Evolutionary conservation across 1,140 invertebrate genomes (phyloP).

Genomic region (Cotesia glomerata): DNA sequence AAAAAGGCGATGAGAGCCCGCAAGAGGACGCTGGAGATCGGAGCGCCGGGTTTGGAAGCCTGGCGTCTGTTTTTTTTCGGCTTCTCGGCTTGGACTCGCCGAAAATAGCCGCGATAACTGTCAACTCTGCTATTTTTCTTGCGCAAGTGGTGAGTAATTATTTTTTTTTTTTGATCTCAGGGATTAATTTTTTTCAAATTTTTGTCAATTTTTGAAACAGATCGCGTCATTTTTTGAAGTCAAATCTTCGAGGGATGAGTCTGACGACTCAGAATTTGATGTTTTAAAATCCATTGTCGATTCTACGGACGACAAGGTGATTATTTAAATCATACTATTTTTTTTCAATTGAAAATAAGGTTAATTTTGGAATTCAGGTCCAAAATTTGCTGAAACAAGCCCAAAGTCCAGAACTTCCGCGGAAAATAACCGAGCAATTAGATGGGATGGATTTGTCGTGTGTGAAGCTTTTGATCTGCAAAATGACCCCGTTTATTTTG

Average conservation of each 20-base stretch:
- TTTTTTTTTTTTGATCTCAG: not conserved
- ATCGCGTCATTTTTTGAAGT: conserved; percentile 52
- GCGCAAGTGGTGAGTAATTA: conserved; percentile 74
- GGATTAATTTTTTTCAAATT: conserved; percentile 13
- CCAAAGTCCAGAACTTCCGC: conserved; percentile 68
- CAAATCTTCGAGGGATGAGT: conserved; percentile 31
- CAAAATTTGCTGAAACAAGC: conserved; percentile 66
- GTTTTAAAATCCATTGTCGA: conserved; percentile 43
- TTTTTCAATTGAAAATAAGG: no score
- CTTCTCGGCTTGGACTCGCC: conserved; percentile 76
- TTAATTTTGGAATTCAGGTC: conserved; percentile 47
- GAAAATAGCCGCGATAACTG: conserved; percentile 77
- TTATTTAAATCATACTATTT: not conserved
- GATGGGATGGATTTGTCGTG: conserved; percentile 70
- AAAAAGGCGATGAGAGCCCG: conserved; percentile 29
- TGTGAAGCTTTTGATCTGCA: conserved; percentile 77
- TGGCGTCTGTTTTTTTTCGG: conserved; percentile 72
- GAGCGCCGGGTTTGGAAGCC: conserved; percentile 45
- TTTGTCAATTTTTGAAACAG: conserved; percentile 30
- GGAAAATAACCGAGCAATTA: conserved; percentile 68
- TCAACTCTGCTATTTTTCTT: conserved; percentile 83
- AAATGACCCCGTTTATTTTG: conserved; percentile 75
- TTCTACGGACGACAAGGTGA: conserved; percentile 48
- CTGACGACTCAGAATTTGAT: conserved; percentile 23
- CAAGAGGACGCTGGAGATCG: conserved; percentile 30